A percentile compares a stretch with the other conserved stretches of the same genome.
Conservation (phyloP, 2,113 vertebrate species). For the Boleophthalmus pectinirostris region DNA sequence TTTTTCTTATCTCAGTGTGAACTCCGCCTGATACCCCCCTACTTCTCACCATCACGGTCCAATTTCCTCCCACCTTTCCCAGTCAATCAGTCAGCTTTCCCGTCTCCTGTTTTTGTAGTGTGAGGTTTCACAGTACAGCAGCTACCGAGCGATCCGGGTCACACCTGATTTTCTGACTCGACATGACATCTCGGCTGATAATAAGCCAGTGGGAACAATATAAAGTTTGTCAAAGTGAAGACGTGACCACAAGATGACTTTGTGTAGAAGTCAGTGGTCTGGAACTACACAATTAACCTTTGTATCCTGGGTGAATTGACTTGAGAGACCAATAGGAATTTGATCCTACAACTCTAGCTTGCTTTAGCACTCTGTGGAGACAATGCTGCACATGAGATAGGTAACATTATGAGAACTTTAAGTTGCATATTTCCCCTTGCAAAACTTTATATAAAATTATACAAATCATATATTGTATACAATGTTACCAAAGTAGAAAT, state of each 20-base stretch:
- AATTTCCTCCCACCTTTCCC: slow-evolving; percentile 46
- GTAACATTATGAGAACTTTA: not conserved
- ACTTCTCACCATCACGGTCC: slow-evolving; percentile 17
- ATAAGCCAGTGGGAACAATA: slow-evolving; percentile 14
- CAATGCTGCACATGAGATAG: not conserved
- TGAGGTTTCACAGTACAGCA: slow-evolving; percentile 51
- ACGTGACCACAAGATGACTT: slow-evolving; percentile 7
- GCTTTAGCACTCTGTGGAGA: not conserved
- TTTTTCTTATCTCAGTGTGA: slow-evolving; percentile 6
- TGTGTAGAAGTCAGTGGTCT: not conserved
- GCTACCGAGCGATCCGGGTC: slow-evolving; percentile 60
- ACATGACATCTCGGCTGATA: slow-evolving; percentile 31
- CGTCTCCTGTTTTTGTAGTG: slow-evolving; percentile 58
- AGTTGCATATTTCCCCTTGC: not conserved
- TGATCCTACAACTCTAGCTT: not conserved
- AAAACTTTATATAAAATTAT: no score
- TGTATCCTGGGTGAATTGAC: slow-evolving; percentile 4
- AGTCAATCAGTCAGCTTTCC: slow-evolving; percentile 37
- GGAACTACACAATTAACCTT: not conserved
- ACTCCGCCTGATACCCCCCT: not conserved
- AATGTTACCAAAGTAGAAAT: no score
- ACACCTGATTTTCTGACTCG: slow-evolving; percentile 44
- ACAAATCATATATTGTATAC: no score
- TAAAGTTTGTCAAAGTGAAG: slow-evolving; percentile 1
- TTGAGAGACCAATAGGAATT: not conserved